phyloP scores from a whole-genome alignment of 2,113 vertebrate species.

The Tragelaphus strepsiceros region DNA sequence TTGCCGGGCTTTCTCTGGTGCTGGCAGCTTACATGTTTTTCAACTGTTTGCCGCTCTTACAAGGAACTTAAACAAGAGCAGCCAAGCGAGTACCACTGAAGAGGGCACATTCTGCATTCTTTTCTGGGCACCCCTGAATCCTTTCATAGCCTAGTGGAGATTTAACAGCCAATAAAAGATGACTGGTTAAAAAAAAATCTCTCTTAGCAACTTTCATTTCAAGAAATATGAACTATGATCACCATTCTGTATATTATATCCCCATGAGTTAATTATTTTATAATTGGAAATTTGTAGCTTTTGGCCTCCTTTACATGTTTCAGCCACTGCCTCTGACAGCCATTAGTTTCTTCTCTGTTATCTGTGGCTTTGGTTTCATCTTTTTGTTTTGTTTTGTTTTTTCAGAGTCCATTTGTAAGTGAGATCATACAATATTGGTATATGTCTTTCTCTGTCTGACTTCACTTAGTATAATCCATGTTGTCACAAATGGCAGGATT shows the following conservation, averaged over 20 bases:
- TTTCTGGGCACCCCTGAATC: background rate
- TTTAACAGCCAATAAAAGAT: background rate
- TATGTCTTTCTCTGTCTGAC: background rate
- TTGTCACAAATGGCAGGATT: background rate
- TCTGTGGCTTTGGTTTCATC: background rate
- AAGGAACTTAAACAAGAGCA: background rate
- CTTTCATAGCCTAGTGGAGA: background rate
- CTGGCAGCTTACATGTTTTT: background rate
- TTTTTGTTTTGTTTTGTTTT: background rate
- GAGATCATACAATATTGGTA: background rate
- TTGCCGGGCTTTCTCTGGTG: background rate
- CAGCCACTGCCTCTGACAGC: background rate
- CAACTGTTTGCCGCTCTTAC: background rate
- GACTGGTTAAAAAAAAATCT: background rate
- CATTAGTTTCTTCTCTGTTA: background rate
- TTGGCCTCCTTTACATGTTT: background rate
- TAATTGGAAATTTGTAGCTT: background rate
- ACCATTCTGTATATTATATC: background rate
- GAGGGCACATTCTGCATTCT: background rate
- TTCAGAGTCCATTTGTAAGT: background rate
- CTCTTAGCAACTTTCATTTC: background rate
- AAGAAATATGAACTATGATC: background rate
- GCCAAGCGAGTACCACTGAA: background rate
- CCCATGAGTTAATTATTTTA: background rate
- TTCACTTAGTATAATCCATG: background rate